Evolutionary conservation across 2,113 vertebrate genomes (phyloP).

Genomic region (Megaceryle torquata): DNA sequence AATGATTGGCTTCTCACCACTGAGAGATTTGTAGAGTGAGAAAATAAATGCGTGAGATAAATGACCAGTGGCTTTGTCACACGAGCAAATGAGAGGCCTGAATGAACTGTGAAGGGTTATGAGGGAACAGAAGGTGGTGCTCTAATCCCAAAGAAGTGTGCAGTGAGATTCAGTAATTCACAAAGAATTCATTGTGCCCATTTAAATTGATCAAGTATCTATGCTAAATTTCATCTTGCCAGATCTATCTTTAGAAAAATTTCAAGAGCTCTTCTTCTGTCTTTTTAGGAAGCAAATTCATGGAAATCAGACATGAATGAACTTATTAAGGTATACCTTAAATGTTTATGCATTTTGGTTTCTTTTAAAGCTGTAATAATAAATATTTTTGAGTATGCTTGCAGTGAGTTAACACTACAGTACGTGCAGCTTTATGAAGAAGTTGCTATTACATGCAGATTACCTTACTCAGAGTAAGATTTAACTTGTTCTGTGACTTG

Average conservation of each 20-base stretch:
- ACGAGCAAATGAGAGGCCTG: background rate
- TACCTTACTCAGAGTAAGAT: background rate
- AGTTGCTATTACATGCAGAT: background rate
- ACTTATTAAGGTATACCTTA: constrained; percentile 42
- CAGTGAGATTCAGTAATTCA: background rate
- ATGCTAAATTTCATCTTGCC: background rate
- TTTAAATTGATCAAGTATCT: background rate
- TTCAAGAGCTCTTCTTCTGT: background rate
- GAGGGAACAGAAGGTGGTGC: constrained; percentile 28
- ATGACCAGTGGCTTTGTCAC: background rate
- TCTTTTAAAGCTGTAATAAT: background rate
- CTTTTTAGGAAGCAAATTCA: constrained; percentile 52
- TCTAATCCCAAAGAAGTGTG: background rate
- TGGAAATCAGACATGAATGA: constrained; percentile 42
- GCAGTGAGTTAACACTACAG: background rate
- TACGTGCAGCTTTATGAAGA: background rate
- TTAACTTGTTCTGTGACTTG: background rate
- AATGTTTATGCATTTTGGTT: accelerated
- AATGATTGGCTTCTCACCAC: background rate
- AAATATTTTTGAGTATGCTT: background rate
- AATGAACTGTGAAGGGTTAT: background rate
- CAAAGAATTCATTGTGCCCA: background rate
- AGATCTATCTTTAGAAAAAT: background rate
- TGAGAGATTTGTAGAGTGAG: background rate
- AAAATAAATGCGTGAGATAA: background rate